Evolutionary conservation across 2,113 vertebrate species (phyloP).

Genomic region (Catharus fuscescens): DNA sequence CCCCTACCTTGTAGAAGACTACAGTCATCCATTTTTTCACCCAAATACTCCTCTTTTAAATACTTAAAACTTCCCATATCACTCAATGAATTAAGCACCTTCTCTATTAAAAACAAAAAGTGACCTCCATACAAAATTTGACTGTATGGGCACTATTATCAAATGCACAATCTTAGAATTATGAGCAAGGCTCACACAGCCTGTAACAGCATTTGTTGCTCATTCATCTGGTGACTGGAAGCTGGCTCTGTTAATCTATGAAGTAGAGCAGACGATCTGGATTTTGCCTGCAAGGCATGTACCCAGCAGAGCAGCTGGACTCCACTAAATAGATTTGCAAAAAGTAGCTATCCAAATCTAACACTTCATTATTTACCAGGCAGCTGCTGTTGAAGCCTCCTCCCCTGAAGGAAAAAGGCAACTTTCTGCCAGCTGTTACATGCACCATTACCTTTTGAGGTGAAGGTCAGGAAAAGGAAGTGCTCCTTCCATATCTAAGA

Average conservation of each 20-base stretch:
- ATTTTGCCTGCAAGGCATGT: neutral
- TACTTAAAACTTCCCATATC: neutral
- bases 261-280: neutral
- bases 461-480: neutral
- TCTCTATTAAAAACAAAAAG: neutral
- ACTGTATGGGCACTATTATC: neutral
- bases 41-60: neutral
- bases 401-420: neutral
- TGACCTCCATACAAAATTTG: neutral
- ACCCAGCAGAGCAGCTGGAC: neutral
- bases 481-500: neutral
- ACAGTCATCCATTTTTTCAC: neutral
- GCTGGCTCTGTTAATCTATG: neutral
- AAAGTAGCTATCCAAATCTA: neutral
- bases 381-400: neutral
- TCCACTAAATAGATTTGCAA: neutral
- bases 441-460: neutral
- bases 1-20: neutral
- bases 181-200: neutral
- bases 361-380: neutral
- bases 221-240: neutral
- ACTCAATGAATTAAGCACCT: neutral
- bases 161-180: neutral
- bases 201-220: neutral
- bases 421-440: neutral